Evolutionary conservation across 2,888 invertebrate genomes (phyloP).

Genomic region (Tachina grossa): DNA sequence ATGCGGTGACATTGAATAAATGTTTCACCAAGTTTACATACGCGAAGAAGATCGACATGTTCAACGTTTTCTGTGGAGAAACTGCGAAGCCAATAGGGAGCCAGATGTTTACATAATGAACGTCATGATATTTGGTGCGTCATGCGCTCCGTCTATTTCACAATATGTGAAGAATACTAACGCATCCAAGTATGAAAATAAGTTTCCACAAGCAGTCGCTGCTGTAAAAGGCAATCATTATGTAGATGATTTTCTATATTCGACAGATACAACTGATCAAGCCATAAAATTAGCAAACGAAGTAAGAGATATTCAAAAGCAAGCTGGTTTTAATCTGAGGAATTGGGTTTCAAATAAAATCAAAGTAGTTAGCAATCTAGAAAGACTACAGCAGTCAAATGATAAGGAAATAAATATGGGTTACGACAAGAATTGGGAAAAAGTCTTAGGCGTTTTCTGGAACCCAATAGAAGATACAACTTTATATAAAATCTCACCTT

Average conservation of each 20-base stretch:
- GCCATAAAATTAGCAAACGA: slow-evolving; percentile 67
- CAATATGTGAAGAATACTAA: slow-evolving; percentile 58
- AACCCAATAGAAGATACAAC: slow-evolving; percentile 41
- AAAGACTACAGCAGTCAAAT: not conserved
- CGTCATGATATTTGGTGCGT: slow-evolving; percentile 57
- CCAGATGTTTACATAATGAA: slow-evolving; percentile 53
- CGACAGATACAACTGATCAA: slow-evolving; percentile 71
- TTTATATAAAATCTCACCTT: slow-evolving; percentile 43
- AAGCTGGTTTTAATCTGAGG: slow-evolving; percentile 67
- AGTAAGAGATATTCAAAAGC: slow-evolving; percentile 55
- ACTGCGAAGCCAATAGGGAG: slow-evolving; percentile 16
- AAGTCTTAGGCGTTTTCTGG: slow-evolving; percentile 64
- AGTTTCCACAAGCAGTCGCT: slow-evolving; percentile 34
- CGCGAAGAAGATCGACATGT: slow-evolving; percentile 47
- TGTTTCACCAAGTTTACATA: slow-evolving; percentile 70
- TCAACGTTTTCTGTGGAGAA: slow-evolving; percentile 52
- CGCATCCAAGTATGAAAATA: slow-evolving; percentile 36
- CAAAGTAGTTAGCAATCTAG: slow-evolving; percentile 25
- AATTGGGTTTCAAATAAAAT: slow-evolving; percentile 74
- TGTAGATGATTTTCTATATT: slow-evolving; percentile 76
- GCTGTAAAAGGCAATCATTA: slow-evolving; percentile 70
- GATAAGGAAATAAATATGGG: slow-evolving; percentile 27
- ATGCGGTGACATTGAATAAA: slow-evolving; percentile 60
- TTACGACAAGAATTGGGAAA: slow-evolving; percentile 39
- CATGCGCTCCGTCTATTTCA: slow-evolving; percentile 44